Base-by-base conservation (phyloP, 2,888 invertebrate species). In the Psylliodes chrysocephalus region DNA sequence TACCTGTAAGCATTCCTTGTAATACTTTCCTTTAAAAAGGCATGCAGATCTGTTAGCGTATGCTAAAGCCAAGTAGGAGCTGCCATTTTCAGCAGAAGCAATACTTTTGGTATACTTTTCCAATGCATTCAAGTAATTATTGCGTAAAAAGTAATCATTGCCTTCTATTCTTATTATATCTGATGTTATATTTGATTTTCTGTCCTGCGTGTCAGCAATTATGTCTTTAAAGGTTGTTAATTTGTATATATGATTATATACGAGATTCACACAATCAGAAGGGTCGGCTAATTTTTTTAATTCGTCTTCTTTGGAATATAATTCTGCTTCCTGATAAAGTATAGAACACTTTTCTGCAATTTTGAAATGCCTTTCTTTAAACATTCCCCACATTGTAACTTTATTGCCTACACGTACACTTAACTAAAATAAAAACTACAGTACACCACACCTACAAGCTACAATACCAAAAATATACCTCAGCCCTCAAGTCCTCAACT, bases 1-100 rank as follows among this genome's bases (percentile, higher is more conserved):
- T 71, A 78, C 79, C 68, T 83, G 78, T 22, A 91, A 71, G 73
- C 91, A 89, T 75, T 89, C 88, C 15, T 84, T 78, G 77, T 87
- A 90, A 54, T 88, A 86, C 63, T 86, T 83, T 73, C 90, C 82
- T 66, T 86, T 85, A 70, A 86, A 87, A 54, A 91, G 85, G 2
- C 88, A 77, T 90, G 86, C 0, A 64, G 87, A 85, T n/a, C 89
- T 86, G 33, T 82, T 77, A n/a, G n/a, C n/a, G n/a, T n/a, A n/a
- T n/a, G n/a, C n/a, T n/a, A n/a, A n/a, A n/a, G n/a, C n/a, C n/a
- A n/a, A n/a, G n/a, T n/a, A n/a, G n/a, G n/a, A n/a, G n/a, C n/a
- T n/a, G n/a, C n/a, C n/a, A n/a, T n/a, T n/a, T n/a, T n/a, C n/a
- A n/a, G n/a, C n/a, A n/a, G n/a, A n/a, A n/a, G n/a, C n/a, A n/a